phyloP scores from a whole-genome alignment of 2,797 vertebrate genomes.

The Helicolenus hilgendorfi region DNA sequence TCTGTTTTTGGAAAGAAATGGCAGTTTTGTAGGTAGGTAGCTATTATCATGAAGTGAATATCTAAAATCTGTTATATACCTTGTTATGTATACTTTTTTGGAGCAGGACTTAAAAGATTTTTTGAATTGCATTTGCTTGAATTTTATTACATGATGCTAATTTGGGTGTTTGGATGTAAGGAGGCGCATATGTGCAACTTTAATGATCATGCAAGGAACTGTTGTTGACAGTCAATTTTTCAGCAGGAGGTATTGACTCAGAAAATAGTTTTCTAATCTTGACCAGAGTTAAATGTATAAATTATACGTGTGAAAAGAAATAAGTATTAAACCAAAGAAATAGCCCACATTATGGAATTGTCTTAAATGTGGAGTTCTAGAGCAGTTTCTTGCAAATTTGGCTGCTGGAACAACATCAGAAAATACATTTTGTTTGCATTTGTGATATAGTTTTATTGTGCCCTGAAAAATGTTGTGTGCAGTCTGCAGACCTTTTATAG shows the following conservation, averaged over 20 bases:
- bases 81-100: not conserved
- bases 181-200: not conserved
- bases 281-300: not conserved
- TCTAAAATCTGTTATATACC: not conserved
- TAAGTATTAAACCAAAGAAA: not conserved
- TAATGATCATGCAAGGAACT: not conserved
- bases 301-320: not conserved
- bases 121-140: not conserved
- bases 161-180: not conserved
- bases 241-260: not conserved
- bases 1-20: not conserved
- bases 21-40: not conserved
- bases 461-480: no score
- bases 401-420: not conserved
- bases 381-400: not conserved
- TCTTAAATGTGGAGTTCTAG: not conserved
- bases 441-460: not conserved
- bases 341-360: not conserved
- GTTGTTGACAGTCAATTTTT: not conserved
- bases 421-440: not conserved
- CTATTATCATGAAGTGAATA: not conserved
- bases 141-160: not conserved
- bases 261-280: not conserved
- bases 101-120: not conserved
- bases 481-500: not conserved